Base-by-base conservation (phyloP, 53 echinoderm and acorn worm genomes). In the Zoroaster sp. region DNA sequence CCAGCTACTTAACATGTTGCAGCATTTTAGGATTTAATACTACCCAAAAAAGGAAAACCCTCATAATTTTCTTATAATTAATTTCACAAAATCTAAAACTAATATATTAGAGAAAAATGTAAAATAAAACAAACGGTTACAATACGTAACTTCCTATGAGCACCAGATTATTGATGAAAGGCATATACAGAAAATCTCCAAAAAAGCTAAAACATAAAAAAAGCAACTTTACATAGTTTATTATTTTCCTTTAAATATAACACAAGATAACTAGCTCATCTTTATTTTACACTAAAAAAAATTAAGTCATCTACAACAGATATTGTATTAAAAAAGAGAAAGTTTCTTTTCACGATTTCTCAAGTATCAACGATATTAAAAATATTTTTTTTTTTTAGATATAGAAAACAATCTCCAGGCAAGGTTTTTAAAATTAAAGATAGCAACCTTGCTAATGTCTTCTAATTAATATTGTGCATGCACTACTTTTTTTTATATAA, bases 161-260 rank as follows among this genome's bases (percentile, higher is more conserved):
- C 85, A 85, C 85, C 85, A 85, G 85, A 51, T 85, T 85, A 40
- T 35, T 31, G 35, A 35, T 85, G 85, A 85, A 85, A 85, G 85
- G 85, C 85, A 70, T 85, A 20, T 85, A 85, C 71, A 69, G 33
- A 71, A 85, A 23, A 83, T 67, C 10, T 49, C 42, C 20, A 35
- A 69, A 69, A 47, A 25, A 42, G 33, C 85, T 85, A 85, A 40
- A 40, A 46, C 21, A 36, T 17, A 82, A 74, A 34, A 70, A 85
- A 69, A 69, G 69, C 68, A 69, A 85, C 70, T 85, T 71, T 85
- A 85, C 71, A 85, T 45, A 40, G 40, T 80, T 80, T 80, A 80
- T 83, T 83, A 83, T 85, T 85, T 85, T 47, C 71, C 85, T 85
- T 85, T 85, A 85, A 85, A 85, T 85, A 85, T 45, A 71, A 85